Base-by-base conservation (phyloP, 30 jellyfish, hydroid and myxozoan genomes). In the Catostylus mosaicus region DNA sequence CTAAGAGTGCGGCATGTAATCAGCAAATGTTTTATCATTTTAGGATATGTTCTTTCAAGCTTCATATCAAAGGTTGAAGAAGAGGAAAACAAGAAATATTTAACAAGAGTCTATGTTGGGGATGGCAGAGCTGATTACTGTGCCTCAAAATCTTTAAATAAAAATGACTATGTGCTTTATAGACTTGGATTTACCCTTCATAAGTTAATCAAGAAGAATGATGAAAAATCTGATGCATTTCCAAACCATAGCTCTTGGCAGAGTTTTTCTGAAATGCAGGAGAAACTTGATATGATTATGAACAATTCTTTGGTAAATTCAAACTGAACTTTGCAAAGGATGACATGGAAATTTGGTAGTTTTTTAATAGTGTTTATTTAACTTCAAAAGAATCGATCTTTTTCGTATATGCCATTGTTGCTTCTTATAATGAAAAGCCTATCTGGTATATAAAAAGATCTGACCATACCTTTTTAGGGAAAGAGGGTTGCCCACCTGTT, bases 101-200 rank as follows among this genome's bases (percentile, higher is more conserved):
- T 36, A n/a, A 60, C 38, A 23, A 76, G n/a, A 32, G 34, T 85
- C 37, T 85, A 73, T 70, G 78, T 85, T 74, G 95, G 95, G 29
- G 95, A 85, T 73, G 95, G 95, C 30, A 74, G 68, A 18, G 95
- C 95, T 10, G 95, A 85, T 46, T 85, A 46, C 36, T 85, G 95
- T 85, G 89, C 89, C 12, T 81, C 89, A 38, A 7, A 1, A 27
- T 34, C 19, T 2, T 37, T 68, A 65, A 37, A 9, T 35, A 37
- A 19, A 24, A 29, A 67, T 30, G 91, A 81, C 31, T 19, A 29
- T 36, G 85, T 81, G 0, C 76, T 81, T 34, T 67, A 59, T 62
- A 46, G 91, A 26, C 34, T 48, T 22, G 91, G 76, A 5, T 81
- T 36, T 35, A 23, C 85, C 35, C 47, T 81, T 27, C 91, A 81